Evolutionary conservation across 2,888 invertebrate species (phyloP).

Genomic region (Hololepta plana): DNA sequence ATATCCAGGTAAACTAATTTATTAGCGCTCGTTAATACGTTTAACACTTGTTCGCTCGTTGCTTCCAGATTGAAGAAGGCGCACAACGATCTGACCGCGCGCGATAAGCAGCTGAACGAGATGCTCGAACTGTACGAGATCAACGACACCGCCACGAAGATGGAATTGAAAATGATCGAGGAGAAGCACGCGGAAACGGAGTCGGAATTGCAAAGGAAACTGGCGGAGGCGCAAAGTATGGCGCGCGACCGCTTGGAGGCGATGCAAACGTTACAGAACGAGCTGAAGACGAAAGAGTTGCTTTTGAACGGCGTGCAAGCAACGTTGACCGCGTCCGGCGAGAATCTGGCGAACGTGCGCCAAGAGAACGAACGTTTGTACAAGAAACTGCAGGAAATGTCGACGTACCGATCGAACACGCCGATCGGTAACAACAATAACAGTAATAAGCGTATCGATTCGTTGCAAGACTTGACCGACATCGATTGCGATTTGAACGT

Average conservation of each 20-base stretch:
- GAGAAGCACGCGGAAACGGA: slow-evolving; percentile 46
- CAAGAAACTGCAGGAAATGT: slow-evolving; percentile 49
- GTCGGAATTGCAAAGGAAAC: slow-evolving; percentile 26
- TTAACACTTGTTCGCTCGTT: no score
- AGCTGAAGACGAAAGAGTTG: slow-evolving; percentile 45
- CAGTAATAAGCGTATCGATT: slow-evolving; percentile 52
- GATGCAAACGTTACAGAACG: no score
- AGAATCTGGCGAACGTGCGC: no score
- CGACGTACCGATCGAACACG: slow-evolving; percentile 42
- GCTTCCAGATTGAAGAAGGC: no score
- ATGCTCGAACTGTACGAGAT: no score
- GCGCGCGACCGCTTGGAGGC: slow-evolving; percentile 47
- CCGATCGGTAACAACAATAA: slow-evolving; percentile 19
- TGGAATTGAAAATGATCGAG: slow-evolving; percentile 53
- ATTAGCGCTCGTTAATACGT: no score
- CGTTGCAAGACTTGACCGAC: slow-evolving; percentile 64
- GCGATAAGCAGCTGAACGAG: no score
- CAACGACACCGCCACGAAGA: no score
- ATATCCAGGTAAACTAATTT: slow-evolving; percentile 40
- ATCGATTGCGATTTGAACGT: slow-evolving; percentile 59
- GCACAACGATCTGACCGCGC: no score
- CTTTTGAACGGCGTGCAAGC: slow-evolving; percentile 46
- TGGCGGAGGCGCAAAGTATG: slow-evolving; percentile 48
- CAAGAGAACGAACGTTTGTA: slow-evolving; percentile 64
- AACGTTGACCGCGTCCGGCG: slow-evolving; percentile 48